Evolutionary conservation across 2,113 vertebrate genomes (phyloP).

Genomic region (mouse (Mus musculus)): GRCm39 chr5:49809501-49810000

Average conservation of each 20-base stretch:
- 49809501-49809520: neutral
- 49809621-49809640: neutral
- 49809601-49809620: too few species aligned
- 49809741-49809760: neutral
- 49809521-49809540: neutral
- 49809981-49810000: neutral
- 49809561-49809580: neutral
- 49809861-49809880: neutral
- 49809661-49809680: neutral
- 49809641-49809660: neutral
- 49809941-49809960: neutral
- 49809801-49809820: neutral
- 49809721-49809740: neutral
- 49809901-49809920: neutral
- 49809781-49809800: neutral
- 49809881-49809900: neutral
- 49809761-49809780: neutral
- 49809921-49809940: neutral
- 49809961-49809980: neutral
- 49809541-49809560: neutral
- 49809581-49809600: neutral
- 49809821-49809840: neutral
- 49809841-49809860: neutral
- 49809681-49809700: neutral
- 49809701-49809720: neutral